phyloP scores from a whole-genome alignment of 2,888 invertebrate species.

The Agelastica alni region DNA sequence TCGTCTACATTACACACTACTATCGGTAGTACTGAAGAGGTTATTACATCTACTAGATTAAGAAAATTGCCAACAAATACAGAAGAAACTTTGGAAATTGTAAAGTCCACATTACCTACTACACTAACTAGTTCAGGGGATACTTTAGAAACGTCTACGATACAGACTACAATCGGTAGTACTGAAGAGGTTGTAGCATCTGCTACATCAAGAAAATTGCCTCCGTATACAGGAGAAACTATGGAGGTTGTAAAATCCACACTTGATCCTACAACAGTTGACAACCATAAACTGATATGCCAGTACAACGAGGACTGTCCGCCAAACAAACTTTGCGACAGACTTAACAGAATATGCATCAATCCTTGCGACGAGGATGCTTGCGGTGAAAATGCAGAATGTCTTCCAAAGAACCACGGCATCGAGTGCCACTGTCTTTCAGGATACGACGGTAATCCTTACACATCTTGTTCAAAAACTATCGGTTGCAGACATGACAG shows the following conservation, averaged over 20 bases:
- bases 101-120: too few species aligned
- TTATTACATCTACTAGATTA: neutral
- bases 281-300: conserved; percentile 65
- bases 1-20: neutral
- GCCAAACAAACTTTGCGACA: conserved; percentile 82
- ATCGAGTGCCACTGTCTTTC: conserved; percentile 75
- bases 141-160: too few species aligned
- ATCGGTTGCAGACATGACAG: conserved; percentile 73
- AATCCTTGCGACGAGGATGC: conserved; percentile 80
- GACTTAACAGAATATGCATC: conserved; percentile 81
- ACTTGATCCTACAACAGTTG: too few species aligned
- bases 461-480: conserved; percentile 70
- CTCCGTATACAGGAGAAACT: too few species aligned
- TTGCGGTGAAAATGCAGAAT: conserved; percentile 82
- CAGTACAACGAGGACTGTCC: conserved; percentile 92
- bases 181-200: too few species aligned
- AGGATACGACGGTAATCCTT: conserved; percentile 80
- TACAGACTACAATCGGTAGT: too few species aligned
- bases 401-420: conserved; percentile 74
- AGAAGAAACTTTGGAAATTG: too few species aligned
- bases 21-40: neutral
- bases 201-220: too few species aligned
- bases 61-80: too few species aligned
- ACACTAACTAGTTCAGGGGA: too few species aligned
- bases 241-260: too few species aligned